Evolutionary conservation across 1,140 invertebrate species (phyloP), one percentile per base, ranked within the genome.

Genomic region (Choristoneura fumiferana): DNA sequence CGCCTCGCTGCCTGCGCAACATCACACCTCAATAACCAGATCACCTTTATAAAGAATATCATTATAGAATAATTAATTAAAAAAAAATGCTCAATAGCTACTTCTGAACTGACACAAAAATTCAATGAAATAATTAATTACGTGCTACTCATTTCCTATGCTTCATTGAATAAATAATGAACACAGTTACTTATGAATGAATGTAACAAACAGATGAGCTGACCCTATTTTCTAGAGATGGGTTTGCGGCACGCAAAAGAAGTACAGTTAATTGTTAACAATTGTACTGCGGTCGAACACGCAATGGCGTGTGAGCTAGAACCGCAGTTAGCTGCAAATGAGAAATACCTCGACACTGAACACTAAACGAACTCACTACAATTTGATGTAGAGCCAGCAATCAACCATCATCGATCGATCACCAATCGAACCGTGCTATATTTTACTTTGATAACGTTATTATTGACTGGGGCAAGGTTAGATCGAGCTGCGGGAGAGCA

Each of bases 181-280:
- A 29, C 22, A 6, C 22, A 29, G 22, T 3, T 29, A 29, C 22
- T 29, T 29, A 6, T 29, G 22, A 29, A 29, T 3, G 22, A 29
- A n/a, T n/a, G n/a, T 6, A 29, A 63, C 39, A 45, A 40, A 54
- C 14, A 58, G 15, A n/a, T 49, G 40, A 65, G 67, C 71, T 78
- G 81, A 82, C 79, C 81, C 71, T 86, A 83, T 81, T 84, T 29
- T 80, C 73, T 70, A 62, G 8, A 72, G 75, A 78, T 72, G 71
- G 63, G 66, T 73, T 73, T 62, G 69, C 74, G 72, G 65, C 81
- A 84, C 81, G 81, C 83, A 67, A 83, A 84, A 84, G 80, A 80
- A 83, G 62, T 75, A 76, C 76, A 65, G 76, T 79, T 88, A 88
- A 88, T 88, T 88, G 75, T 76, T 70, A 78, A 83, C 78, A 86